Base-by-base conservation (phyloP, 2,888 invertebrate species). In the Epicampocera succincta region DNA sequence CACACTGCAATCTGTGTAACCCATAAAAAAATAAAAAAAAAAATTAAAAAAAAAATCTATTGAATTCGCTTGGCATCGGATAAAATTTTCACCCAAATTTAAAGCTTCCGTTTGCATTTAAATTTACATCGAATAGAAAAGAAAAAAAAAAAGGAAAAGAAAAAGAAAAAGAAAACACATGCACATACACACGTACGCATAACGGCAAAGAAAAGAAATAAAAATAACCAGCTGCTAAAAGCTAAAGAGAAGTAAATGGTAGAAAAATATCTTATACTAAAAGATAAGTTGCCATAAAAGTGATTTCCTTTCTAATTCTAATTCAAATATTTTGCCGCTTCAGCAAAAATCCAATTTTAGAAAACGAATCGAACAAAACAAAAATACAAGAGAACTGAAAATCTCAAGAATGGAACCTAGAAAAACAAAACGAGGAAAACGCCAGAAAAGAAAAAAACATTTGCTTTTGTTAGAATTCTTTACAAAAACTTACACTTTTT, bases 321-420 rank as follows among this genome's bases (percentile, higher is more conserved):
- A 82, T 82, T 82, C 82, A 82, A 82, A 82, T 82, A 82, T 71
- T 82, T 82, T 82, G 82, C 78, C 82, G 78, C 78, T 82, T 82
- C 82, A 82, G 82, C 82, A 82, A 71, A 78, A 82, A 82, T 78
- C 74, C 82, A 82, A 78, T 82, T 78, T 82, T 66, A 75, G 82
- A 78, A 82, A 60, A 71, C 44, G 54, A 82, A 78, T 66, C 66
- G 66, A 78, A 75, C 13, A 65, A 69, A 17, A 42, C 19, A 44
- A 50, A 40, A 61, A 65, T 56, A 48, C 50, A n/a, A n/a, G n/a
- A n/a, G n/a, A n/a, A n/a, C n/a, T n/a, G n/a, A 50, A 65, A 19
- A 17, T 25, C 25, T 54, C 11, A 42, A 56, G 44, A 65, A 40
- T 48, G 48, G 33, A 15, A 50, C 17, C 5, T 2, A 21, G 12